Base-by-base conservation (phyloP, 2,113 vertebrate species). In the Sapayoa aenigma region DNA sequence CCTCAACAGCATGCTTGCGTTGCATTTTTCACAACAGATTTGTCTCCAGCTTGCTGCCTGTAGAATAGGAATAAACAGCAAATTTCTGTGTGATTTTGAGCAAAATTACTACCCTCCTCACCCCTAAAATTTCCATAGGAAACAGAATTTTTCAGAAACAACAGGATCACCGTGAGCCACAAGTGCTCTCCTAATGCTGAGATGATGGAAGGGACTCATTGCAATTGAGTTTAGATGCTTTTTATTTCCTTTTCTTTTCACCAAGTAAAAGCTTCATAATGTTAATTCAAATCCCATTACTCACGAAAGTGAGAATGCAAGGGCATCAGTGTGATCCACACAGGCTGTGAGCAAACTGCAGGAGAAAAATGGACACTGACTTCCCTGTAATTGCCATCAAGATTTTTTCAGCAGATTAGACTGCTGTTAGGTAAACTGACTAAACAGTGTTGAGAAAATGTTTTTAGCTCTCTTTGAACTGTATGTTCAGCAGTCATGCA, bases 151-250 rank as follows among this genome's bases (percentile, higher is more conserved):
- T 80, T 44, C 68, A 37, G 42, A 89, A 30, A 71, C 27, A 53
- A 41, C 0, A 37, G n/a, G 46, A 66, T 27, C 0, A 0, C 90
- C 68, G 1, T 1, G 21, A 91, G 20, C 30, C 53, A 46, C 58
- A 85, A 69, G 69, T 37, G 47, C 12, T 27, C 46, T 56, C 37
- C 39, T 66, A 83, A 72, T 20, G 41, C 62, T 3, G 4, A 58
- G 19, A 68, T 31, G 33, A 84, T 21, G 19, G 23, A 23, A 89
- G 13, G 6, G 6, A 22, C 39, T 42, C 76, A 60, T 56, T 63
- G 28, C 75, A 84, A 28, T 27, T 74, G 55, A 35, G 14, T 31
- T 31, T 63, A 60, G 37, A 44, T 22, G 25, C 9, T 50, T 95
- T 84, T 77, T 41, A 66, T 58, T 87, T 79, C 68, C 41, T 62